Evolutionary conservation across 53 echinoderm and acorn worm species (phyloP), one percentile per base, ranked within the genome.

Genomic region (Luidia sarsii): DNA sequence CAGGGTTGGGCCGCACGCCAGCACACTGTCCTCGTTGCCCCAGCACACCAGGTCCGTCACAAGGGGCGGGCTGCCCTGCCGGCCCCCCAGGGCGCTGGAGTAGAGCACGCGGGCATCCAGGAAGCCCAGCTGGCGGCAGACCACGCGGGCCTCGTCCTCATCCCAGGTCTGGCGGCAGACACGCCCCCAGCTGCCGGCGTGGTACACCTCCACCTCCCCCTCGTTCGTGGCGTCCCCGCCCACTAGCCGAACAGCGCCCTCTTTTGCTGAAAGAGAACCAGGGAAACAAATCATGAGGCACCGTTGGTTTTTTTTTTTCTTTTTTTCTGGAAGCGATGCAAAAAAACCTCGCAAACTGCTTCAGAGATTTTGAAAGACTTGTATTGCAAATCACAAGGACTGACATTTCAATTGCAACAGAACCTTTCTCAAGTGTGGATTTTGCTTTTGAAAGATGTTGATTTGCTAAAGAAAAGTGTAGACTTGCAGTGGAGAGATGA

Each of bases 61-160:
- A 39, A 39, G 43, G 0, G 20, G 27, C 13, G 45, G 41, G 1
- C 3, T 2, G 45, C 45, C 43, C 20, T 2, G 1, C 11, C 2
- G 4, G 6, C 0, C 2, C 10, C 1, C 2, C 2, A 2, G 3
- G 1, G 33, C 43, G 20, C 25, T 22, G 45, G 28, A 45, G 29
- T 67, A 67, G 0, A 25, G 13, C 2, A 11, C 11, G 3, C 3
- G 27, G 8, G 19, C 16, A 11, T 10, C 33, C 43, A 14, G 67
- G 25, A 0, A 67, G 25, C 67, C 67, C 24, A 45, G 23, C 11
- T 67, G 67, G 43, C 33, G 67, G 45, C 67, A 67, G 3, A 67
- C 28, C 21, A 45, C 67, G 11, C 36, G 3, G 43, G 67, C 67
- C 3, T 23, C 45, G 8, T 41, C 24, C 2, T n/a, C 41, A 11